Percentiles rank a stretch among this genome's conserved stretches.
Evolutionary conservation across 2,113 vertebrate species (phyloP).

Genomic region (Echinops telfairi): DNA sequence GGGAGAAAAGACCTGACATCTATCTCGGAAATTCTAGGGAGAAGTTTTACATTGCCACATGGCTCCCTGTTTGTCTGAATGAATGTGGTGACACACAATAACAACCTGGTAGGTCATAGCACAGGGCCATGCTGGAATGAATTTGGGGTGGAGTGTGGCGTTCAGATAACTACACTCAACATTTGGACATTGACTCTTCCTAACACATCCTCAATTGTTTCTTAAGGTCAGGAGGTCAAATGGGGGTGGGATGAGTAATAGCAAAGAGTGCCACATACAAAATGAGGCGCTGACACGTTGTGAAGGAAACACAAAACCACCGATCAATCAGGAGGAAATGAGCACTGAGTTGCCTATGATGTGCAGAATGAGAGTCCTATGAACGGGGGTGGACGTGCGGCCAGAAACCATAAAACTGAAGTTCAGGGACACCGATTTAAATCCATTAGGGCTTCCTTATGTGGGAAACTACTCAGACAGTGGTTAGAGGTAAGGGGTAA

Average conservation of each 20-base stretch:
- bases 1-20: not conserved
- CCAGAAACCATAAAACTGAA: slow-evolving; percentile 13
- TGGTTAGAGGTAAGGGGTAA: slow-evolving; percentile 56
- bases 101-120: not conserved
- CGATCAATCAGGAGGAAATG: slow-evolving; percentile 46
- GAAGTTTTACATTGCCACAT: not conserved
- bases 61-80: not conserved
- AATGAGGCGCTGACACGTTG: not conserved
- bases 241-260: not conserved
- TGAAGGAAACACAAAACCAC: not conserved
- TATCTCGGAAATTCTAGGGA: not conserved
- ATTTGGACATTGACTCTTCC: not conserved
- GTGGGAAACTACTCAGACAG: slow-evolving; percentile 68
- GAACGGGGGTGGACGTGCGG: not conserved
- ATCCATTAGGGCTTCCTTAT: slow-evolving; percentile 43
- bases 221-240: not conserved
- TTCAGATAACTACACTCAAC: not conserved
- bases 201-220: not conserved
- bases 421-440: slow-evolving; percentile 5
- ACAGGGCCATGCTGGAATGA: accelerated
- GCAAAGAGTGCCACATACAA: not conserved
- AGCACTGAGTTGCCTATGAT: not conserved
- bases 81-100: not conserved
- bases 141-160: not conserved
- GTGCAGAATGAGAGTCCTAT: not conserved